phyloP scores from a whole-genome alignment of 2,888 invertebrate species.

The Cancer borealis region DNA sequence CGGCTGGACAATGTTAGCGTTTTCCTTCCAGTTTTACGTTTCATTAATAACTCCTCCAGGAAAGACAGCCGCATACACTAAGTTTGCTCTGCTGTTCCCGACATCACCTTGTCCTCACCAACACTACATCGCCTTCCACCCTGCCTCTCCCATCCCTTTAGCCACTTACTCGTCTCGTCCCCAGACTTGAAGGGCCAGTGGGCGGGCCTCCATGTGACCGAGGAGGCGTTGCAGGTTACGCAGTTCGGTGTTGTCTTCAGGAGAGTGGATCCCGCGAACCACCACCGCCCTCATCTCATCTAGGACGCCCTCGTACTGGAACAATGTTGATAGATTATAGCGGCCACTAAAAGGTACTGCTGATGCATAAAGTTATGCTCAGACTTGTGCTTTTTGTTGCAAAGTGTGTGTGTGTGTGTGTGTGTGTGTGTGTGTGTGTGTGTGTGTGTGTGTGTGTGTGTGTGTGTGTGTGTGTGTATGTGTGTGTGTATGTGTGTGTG shows the following conservation, averaged over 20 bases:
- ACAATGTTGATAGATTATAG: background rate
- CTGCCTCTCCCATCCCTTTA: background rate
- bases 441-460: too few relatives aligned
- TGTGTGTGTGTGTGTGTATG: background rate
- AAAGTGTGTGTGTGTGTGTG: background rate
- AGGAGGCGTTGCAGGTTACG: conserved; percentile 16
- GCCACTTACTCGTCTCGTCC: conserved; percentile 54
- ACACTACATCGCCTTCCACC: background rate
- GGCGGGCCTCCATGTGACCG: conserved; percentile 44
- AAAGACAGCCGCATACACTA: too few relatives aligned
- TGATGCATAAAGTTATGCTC: background rate
- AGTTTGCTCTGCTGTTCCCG: background rate
- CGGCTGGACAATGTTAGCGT: background rate
- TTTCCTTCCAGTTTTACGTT: background rate
- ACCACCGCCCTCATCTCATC: conserved; percentile 14
- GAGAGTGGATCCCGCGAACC: background rate
- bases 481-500: background rate
- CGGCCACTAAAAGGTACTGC: background rate
- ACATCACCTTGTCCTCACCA: background rate
- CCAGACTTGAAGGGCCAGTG: conserved; percentile 55
- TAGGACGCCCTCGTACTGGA: conserved; percentile 25
- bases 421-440: too few relatives aligned
- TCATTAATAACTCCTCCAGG: background rate
- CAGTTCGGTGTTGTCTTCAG: background rate
- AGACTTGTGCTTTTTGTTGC: background rate